Percentiles rank a stretch among this genome's conserved stretches.
Conservation (phyloP, 2,113 vertebrate species). For the Dolichotis patagonum region DNA sequence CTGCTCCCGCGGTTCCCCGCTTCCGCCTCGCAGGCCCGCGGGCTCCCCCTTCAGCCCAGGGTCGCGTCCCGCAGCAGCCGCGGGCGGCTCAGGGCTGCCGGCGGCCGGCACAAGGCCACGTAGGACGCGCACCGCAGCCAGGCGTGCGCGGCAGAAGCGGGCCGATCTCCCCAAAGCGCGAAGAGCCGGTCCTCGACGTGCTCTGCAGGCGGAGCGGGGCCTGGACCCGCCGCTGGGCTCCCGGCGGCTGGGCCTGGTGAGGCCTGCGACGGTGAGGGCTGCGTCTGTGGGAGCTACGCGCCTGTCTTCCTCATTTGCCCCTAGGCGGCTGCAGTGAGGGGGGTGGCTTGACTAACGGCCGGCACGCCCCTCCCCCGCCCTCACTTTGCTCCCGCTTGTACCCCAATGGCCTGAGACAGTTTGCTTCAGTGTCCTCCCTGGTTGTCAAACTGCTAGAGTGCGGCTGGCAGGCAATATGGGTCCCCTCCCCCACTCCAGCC, state of each 20-base stretch:
- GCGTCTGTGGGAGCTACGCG: constrained; percentile 75
- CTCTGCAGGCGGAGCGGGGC: constrained; percentile 95
- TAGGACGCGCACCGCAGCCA: not conserved
- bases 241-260: constrained; percentile 78
- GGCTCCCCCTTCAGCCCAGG: constrained; percentile 96
- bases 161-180: constrained; percentile 94
- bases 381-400: not conserved
- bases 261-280: constrained; percentile 80
- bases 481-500: not conserved
- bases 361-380: not conserved
- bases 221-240: constrained; percentile 85
- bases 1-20: constrained; percentile 81
- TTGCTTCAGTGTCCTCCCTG: not conserved
- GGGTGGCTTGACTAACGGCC: not conserved
- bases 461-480: not conserved
- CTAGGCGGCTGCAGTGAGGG: not conserved
- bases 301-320: constrained; percentile 30
- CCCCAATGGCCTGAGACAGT: not conserved
- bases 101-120: constrained; percentile 90
- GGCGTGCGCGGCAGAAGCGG: constrained; percentile 86
- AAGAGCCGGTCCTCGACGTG: constrained; percentile 97
- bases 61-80: constrained; percentile 90
- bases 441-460: not conserved
- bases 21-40: constrained; percentile 90
- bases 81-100: constrained; percentile 90